Percentiles rank a stretch among this genome's conserved stretches.
phyloP scores from a whole-genome alignment of 2,113 vertebrate genomes.

The Mesocricetus auratus region DNA sequence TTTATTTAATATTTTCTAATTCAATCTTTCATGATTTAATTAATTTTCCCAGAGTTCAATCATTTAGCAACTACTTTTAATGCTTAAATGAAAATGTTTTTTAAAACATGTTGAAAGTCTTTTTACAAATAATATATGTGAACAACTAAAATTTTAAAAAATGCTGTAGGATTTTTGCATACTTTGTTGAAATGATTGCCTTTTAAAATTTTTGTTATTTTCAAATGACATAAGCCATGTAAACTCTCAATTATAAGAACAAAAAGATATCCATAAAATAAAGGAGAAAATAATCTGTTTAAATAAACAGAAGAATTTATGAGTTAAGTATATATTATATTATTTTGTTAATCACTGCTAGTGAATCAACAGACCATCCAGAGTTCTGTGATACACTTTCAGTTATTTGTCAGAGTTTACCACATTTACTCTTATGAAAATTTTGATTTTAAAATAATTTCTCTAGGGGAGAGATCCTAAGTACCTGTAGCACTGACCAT shows the following conservation, averaged over 20 bases:
- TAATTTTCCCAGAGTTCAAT: not conserved
- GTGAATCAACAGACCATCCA: not conserved
- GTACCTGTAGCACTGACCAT: too few species aligned
- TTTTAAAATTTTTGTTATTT: not conserved
- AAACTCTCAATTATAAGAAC: not conserved
- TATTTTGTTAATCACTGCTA: not conserved
- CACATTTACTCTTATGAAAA: not conserved
- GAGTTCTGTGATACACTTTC: not conserved
- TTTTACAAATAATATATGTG: not conserved
- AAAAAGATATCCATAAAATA: constrained; percentile 1
- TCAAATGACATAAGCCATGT: not conserved
- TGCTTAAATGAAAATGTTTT: not conserved
- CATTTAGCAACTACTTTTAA: not conserved
- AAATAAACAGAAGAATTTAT: not conserved
- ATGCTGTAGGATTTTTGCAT: not conserved
- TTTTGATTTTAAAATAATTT: not conserved
- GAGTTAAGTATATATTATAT: not conserved
- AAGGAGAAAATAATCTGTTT: not conserved
- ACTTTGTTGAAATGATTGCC: not conserved
- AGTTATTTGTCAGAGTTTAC: constrained; percentile 15
- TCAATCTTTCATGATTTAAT: not conserved
- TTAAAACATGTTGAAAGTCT: too few species aligned
- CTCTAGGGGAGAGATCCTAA: too few species aligned
- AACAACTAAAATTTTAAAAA: not conserved
- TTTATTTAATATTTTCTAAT: constrained; percentile 32